Base-by-base conservation (phyloP, 92 coral and sea anemone species). In the Epizoanthus scotinus region DNA sequence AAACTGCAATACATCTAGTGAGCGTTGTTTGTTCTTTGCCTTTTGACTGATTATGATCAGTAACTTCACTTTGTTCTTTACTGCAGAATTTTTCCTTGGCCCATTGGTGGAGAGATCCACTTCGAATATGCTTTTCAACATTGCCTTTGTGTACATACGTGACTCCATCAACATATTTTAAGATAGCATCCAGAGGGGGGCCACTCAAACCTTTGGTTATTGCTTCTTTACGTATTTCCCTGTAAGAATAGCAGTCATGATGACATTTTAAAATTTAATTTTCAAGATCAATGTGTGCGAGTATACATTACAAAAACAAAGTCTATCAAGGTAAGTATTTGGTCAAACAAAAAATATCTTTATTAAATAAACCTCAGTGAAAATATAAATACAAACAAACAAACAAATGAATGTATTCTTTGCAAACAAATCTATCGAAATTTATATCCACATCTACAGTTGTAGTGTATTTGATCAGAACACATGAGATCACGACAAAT, bases 141-240 rank as follows among this genome's bases (percentile, higher is more conserved):
- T 77, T 77, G 22, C 82, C 86, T 70, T 83, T 83, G 38, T 83
- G 82, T 40, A 24, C 73, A 36, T 73, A 65, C 29, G 86, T 73
- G 67, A 83, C 75, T 6, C 67, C 82, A 83, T 73, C 82, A 49
- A 73, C 82, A 74, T 83, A 83, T 67, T 83, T 83, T 67, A 74
- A 42, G 27, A 83, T 72, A 1, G 50, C 50, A 7, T 44, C 50
- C 12, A 44, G 19, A 19, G 83, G 83, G 29, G 50, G 71, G 31
- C 83, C 49, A 78, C 44, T 38, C 42, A 62, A 22, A 42, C 38
- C 82, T 58, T 61, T 63, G 42, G 19, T 26, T 26, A 63, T 9
- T 26, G 69, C 69, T 34, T 63, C 69, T 63, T 63, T 63, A 25
- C 69, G 69, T 18, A 63, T 63, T 63, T 63, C 34, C 69, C 69